Base-by-base conservation (phyloP, 2,113 vertebrate species). In the Gallinago jamesoni region DNA sequence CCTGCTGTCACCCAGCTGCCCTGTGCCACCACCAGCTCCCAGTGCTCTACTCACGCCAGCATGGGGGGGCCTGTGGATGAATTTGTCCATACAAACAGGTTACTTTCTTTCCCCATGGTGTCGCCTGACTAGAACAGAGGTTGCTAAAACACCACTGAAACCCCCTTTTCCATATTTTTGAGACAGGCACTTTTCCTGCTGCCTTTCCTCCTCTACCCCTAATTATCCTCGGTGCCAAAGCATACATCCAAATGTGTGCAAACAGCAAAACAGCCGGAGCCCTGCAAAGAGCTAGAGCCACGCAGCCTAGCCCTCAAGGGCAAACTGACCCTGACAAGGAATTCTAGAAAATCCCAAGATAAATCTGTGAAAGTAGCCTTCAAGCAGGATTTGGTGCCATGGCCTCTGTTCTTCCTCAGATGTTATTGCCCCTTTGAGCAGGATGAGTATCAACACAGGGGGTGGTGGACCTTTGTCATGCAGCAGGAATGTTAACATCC, bases 401-500 rank as follows among this genome's bases (percentile, higher is more conserved):
- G 4, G 79, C 55, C 83, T 73, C 90, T 75, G 55, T 84, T 93
- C 84, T 69, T 73, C 55, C 57, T 87, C 31, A 55, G 64, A 93
- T 79, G 67, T 87, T 93, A 67, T 39, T 91, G 76, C 69, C 60
- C 47, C 77, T 83, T 56, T 41, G 77, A 96, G 80, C 74, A 67
- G 76, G 84, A 92, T 53, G 89, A 95, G 64, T 81, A 90, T 84
- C 66, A 27, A 33, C 70, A 75, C 67, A 37, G 89, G 86, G 77
- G 84, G 64, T 88, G 87, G 85, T 39, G 5, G 94, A 88, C 66
- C 69, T 93, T 68, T 90, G 89, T 97, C 80, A 94, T 92, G 86
- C 80, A 78, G 35, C 33, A 94, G 90, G 89, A 96, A 96, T 95
- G 93, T 95, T 95, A 84, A 94, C 90, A 74, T 67, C 53, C 90